Base-by-base conservation (phyloP, 1,140 invertebrate species). In the Pantala flavescens region DNA sequence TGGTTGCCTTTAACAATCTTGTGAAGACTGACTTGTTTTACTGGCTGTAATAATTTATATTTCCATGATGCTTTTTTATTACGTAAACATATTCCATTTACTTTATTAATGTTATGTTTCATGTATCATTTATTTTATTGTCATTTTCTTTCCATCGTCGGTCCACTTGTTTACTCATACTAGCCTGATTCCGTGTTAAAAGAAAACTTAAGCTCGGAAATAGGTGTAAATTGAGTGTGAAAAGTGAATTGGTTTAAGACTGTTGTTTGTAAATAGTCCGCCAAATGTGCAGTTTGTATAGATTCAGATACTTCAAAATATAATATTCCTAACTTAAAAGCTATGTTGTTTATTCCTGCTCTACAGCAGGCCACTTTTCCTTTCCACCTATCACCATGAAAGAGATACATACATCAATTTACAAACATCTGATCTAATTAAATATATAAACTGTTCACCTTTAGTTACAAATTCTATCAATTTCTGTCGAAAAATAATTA, bases 21-120 rank as follows among this genome's bases (percentile, higher is more conserved):
- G 14, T 21, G n/a, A 63, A 63, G 49, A 63, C 49, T 63, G 49
- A 63, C 49, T 7, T 63, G 49, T 63, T 19, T 63, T 63, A 63
- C 14, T 63, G 49, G 49, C 49, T 63, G 49, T 63, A 63, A 63
- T 63, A 63, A 63, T 63, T 63, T 63, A 63, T 63, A 12, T 63
- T 63, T 63, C 49, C 14, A 21, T 14, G 3, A 16, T 63, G 14
- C n/a, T 63, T 63, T 63, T 63, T 63, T 19, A 19, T 63, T 16
- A 63, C 3, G 14, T 63, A 63, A 3, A 16, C 49, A 19, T 21
- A 19, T 19, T 63, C 14, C n/a, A 63, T 63, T 19, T 63, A 7
- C 49, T 63, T 21, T 21, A 7, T 19, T 19, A 63, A 21, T 19
- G 14, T 21, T 63, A 36, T 36, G 28, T 63, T 63, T 19, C n/a